These are phyloP conservation scores for Conistra vaccinii DNA, from an alignment of 2,888 invertebrate genomes.

Conservation along the genomic window DNA sequence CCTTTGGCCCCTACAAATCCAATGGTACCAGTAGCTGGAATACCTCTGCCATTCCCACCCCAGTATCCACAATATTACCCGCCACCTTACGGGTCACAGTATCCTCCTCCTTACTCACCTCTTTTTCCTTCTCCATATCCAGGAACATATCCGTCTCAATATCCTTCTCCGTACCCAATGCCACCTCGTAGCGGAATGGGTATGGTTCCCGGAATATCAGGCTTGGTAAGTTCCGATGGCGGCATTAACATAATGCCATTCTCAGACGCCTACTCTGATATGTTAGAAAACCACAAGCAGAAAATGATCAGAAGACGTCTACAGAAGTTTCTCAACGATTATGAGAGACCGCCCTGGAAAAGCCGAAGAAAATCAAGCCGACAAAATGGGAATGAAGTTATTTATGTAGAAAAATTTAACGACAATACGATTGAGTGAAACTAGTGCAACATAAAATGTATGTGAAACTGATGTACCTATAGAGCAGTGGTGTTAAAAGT, in stretches of 20 bases:
- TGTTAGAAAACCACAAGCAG: constrained; percentile 81
- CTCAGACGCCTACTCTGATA: constrained; percentile 82
- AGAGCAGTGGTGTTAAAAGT: background rate
- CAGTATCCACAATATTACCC: constrained; percentile 9
- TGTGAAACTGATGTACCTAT: background rate
- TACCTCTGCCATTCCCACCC: constrained; percentile 23
- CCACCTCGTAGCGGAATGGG: constrained; percentile 65
- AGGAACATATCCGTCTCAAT: constrained; percentile 11
- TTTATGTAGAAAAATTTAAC: constrained; percentile 4
- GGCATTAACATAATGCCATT: constrained; percentile 86
- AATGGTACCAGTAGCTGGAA: constrained; percentile 65
- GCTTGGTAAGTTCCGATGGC: constrained; percentile 79
- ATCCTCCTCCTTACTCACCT: background rate
- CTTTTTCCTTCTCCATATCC: constrained; percentile 6
- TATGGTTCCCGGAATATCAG: constrained; percentile 82
- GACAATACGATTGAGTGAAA: constrained; percentile 18
- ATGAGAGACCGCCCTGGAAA: constrained; percentile 61
- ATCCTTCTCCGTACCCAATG: constrained; percentile 37
- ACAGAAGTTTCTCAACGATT: constrained; percentile 72
- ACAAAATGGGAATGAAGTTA: constrained; percentile 7
- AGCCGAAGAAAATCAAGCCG: constrained; percentile 20
- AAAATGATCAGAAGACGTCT: constrained; percentile 77
- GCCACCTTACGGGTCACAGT: background rate
- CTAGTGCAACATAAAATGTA: background rate
- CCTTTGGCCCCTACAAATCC: constrained; percentile 69